These are phyloP conservation scores for Pectinophora gossypiella DNA, from an alignment of 1,140 invertebrate species.

Conservation along the genomic window DNA sequence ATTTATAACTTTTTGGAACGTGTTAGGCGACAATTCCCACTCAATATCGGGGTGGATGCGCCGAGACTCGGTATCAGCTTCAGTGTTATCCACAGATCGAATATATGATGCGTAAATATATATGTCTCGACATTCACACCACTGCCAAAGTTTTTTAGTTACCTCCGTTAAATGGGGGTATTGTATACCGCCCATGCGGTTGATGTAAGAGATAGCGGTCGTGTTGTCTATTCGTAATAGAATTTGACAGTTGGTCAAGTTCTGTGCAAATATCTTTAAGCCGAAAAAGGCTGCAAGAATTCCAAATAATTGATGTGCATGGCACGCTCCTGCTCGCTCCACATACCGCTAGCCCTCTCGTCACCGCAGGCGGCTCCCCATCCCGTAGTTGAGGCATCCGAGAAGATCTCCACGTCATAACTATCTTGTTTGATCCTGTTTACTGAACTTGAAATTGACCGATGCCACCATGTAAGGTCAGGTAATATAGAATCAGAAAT, in stretches of 20 bases:
- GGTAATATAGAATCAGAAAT: background rate
- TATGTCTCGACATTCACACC: slow-evolving; percentile 30
- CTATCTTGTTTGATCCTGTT: slow-evolving; percentile 13
- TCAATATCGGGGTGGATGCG: slow-evolving; percentile 13
- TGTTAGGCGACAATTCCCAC: slow-evolving; percentile 10
- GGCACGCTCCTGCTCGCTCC: slow-evolving; percentile 17
- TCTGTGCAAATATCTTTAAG: slow-evolving; percentile 13
- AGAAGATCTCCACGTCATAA: slow-evolving; percentile 24
- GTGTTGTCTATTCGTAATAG: slow-evolving; percentile 30
- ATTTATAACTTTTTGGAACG: slow-evolving; percentile 15
- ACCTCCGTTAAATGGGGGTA: slow-evolving; percentile 19
- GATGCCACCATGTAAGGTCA: slow-evolving; percentile 32
- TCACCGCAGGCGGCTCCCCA: slow-evolving; percentile 26
- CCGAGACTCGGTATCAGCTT: slow-evolving; percentile 29
- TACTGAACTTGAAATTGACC: slow-evolving; percentile 13
- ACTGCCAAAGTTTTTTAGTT: slow-evolving; percentile 27
- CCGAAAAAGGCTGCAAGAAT: slow-evolving; percentile 19
- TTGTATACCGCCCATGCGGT: slow-evolving; percentile 29
- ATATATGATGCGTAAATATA: slow-evolving; percentile 27
- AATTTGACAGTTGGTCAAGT: slow-evolving; percentile 17
- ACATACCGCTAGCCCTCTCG: slow-evolving; percentile 21
- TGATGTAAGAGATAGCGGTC: slow-evolving; percentile 24
- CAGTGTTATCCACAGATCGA: slow-evolving; percentile 23
- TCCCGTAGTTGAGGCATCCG: slow-evolving; percentile 31
- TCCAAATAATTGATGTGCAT: slow-evolving; percentile 34